Conservation (phyloP, 2,113 vertebrate genomes). For the Ailurus styani region DNA sequence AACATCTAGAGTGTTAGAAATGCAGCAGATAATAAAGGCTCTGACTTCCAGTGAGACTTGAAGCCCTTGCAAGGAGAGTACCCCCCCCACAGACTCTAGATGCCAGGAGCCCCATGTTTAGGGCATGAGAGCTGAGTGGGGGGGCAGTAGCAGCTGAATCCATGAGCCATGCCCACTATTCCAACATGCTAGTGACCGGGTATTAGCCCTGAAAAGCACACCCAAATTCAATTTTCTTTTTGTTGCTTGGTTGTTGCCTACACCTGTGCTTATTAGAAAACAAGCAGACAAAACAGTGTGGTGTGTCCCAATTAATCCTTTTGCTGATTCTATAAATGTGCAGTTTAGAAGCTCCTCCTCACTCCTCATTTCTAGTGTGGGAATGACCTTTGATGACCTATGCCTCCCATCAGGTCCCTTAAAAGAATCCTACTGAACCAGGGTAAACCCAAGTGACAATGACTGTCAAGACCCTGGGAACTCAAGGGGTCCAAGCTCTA, state of each 20-base stretch:
- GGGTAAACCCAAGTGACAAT: neutral
- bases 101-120: neutral
- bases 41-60: neutral
- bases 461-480: neutral
- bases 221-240: neutral
- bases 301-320: neutral
- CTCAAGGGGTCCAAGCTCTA: neutral
- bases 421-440: neutral
- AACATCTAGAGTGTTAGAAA: neutral
- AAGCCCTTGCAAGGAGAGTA: neutral
- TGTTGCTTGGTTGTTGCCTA: neutral
- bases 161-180: neutral
- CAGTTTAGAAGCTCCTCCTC: neutral
- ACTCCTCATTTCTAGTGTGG: neutral
- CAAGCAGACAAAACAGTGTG: neutral
- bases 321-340: neutral
- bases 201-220: too few relatives aligned
- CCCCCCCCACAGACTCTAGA: neutral
- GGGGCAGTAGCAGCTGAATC: fast-evolving
- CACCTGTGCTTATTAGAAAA: neutral
- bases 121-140: fast-evolving
- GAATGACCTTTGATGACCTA: neutral
- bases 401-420: neutral
- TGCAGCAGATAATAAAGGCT: neutral
- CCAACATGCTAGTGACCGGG: too few relatives aligned